These are phyloP conservation scores for Crematogaster levior DNA, from an alignment of 2,888 invertebrate genomes.

Conservation along the genomic window DNA sequence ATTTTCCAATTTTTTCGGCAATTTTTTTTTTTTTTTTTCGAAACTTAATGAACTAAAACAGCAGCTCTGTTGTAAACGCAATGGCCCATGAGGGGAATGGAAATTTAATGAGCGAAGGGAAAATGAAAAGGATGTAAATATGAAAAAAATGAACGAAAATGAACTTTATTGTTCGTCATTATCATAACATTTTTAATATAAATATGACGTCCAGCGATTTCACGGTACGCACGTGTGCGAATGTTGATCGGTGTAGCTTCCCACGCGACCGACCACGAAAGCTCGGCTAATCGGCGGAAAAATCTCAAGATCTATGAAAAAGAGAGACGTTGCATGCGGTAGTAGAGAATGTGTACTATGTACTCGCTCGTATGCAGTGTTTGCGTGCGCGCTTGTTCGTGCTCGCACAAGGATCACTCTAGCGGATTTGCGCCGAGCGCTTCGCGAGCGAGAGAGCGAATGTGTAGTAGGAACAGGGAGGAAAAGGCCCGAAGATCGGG, in stretches of 20 bases:
- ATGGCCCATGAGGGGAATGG: neutral
- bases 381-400: slow-evolving; percentile 41
- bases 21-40: neutral
- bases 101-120: neutral
- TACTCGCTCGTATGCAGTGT: slow-evolving; percentile 49
- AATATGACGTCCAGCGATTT: neutral
- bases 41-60: neutral
- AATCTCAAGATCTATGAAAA: slow-evolving; percentile 68
- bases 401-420: slow-evolving; percentile 67
- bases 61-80: neutral
- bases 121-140: neutral
- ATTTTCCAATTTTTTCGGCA: no score
- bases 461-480: slow-evolving; percentile 46
- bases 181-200: neutral
- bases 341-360: slow-evolving; percentile 19
- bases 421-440: slow-evolving; percentile 58
- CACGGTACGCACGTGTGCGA: slow-evolving; percentile 67
- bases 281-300: slow-evolving; percentile 64
- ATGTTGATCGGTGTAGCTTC: slow-evolving; percentile 77
- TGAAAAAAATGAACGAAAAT: neutral
- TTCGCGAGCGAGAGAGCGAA: slow-evolving; percentile 25
- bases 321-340: slow-evolving; percentile 33
- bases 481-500: slow-evolving; percentile 75
- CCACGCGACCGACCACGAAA: slow-evolving; percentile 75
- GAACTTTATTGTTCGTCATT: neutral